These are phyloP conservation scores for Bombus turneri DNA, from an alignment of 1,140 invertebrate species.

Conservation along the genomic window DNA sequence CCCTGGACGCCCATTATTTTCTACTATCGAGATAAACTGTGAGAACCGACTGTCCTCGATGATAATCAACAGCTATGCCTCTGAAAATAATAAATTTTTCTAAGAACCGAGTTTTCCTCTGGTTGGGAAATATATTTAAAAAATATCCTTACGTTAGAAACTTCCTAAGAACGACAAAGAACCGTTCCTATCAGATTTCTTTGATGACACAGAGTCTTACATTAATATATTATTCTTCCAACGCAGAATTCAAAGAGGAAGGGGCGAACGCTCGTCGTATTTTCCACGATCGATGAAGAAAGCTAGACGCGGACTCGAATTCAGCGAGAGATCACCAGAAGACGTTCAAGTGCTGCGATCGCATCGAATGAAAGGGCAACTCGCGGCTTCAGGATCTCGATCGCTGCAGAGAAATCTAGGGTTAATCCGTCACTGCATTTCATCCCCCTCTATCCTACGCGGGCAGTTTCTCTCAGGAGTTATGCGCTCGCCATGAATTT, in stretches of 20 bases:
- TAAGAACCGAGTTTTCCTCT: too few relatives aligned
- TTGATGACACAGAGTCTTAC: too few relatives aligned
- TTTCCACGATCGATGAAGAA: not conserved
- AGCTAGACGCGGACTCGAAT: not conserved
- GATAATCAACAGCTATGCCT: too few relatives aligned
- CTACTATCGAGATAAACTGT: not conserved
- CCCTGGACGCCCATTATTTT: not conserved
- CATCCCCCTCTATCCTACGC: not conserved
- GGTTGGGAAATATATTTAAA: too few relatives aligned
- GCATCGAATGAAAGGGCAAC: conserved; percentile 5
- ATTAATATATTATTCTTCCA: too few relatives aligned
- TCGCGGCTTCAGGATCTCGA: not conserved
- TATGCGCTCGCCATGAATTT: conserved; percentile 33
- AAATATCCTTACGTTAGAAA: too few relatives aligned
- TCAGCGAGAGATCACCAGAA: not conserved
- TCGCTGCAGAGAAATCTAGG: not conserved
- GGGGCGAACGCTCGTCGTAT: not conserved
- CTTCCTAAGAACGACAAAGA: too few relatives aligned
- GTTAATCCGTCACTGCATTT: conserved; percentile 50
- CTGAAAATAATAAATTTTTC: too few relatives aligned
- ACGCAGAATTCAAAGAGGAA: not conserved
- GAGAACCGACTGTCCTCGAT: not conserved
- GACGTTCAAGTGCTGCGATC: not conserved
- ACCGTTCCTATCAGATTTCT: too few relatives aligned
- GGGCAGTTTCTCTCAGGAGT: not conserved